Evolutionary conservation across 2,113 vertebrate genomes (phyloP).

Genomic region (Polypterus senegalus): DNA sequence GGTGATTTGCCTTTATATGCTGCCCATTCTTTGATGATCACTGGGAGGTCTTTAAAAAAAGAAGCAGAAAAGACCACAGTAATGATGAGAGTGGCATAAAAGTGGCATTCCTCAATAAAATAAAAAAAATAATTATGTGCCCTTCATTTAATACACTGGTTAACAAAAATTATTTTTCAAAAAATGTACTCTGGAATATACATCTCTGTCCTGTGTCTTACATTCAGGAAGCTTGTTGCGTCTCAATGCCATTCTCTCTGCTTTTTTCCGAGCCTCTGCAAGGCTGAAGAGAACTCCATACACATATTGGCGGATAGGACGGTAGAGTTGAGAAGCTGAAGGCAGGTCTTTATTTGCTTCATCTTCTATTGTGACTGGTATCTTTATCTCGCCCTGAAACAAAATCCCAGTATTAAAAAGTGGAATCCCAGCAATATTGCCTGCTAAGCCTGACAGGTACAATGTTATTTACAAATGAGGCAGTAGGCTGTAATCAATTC

Average conservation of each 20-base stretch:
- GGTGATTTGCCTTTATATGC: constrained; percentile 93
- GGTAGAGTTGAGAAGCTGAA: constrained; percentile 82
- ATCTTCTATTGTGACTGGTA: constrained; percentile 89
- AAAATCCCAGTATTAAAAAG: constrained; percentile 6
- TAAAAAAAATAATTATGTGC: not conserved
- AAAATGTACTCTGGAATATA: too few species aligned
- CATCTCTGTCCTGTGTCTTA: constrained; percentile 22
- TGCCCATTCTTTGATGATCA: constrained; percentile 91
- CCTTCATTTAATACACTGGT: too few species aligned
- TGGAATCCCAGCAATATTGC: not conserved
- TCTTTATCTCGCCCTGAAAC: constrained; percentile 85
- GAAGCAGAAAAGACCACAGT: not conserved
- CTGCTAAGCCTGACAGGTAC: constrained; percentile 6
- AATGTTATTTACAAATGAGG: constrained; percentile 8
- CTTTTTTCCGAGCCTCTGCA: constrained; percentile 86
- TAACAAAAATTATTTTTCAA: too few species aligned
- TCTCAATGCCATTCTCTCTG: constrained; percentile 79
- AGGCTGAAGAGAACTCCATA: constrained; percentile 95
- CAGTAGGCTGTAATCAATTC: too few species aligned
- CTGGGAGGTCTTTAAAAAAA: constrained; percentile 55
- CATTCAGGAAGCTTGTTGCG: constrained; percentile 82
- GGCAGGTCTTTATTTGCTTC: constrained; percentile 94
- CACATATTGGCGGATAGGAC: constrained; percentile 86
- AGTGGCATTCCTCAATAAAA: not conserved
- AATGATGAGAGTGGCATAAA: too few species aligned